A percentile compares a stretch with the other conserved stretches of the same genome.
Conservation (phyloP, 2,113 vertebrate genomes). For the Zapornia atra region DNA sequence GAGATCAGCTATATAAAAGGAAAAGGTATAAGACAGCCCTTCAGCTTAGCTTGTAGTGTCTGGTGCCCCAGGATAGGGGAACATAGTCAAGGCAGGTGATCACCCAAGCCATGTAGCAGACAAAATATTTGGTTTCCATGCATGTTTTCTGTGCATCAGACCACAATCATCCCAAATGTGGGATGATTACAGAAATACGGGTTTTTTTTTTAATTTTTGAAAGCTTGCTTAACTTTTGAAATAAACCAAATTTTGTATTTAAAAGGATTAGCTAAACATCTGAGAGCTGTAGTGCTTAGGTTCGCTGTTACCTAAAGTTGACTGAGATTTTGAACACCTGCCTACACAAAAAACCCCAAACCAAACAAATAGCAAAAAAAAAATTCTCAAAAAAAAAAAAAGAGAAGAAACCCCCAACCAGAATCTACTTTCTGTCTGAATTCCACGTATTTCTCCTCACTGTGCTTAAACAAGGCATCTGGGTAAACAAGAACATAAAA, state of each 20-base stretch:
- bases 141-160: neutral
- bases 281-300: neutral
- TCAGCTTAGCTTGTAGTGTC: neutral
- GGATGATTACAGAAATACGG: neutral
- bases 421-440: neutral
- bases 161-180: neutral
- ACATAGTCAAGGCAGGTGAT: neutral
- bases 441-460: neutral
- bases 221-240: neutral
- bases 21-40: neutral
- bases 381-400: neutral
- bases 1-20: neutral
- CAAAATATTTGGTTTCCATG: neutral
- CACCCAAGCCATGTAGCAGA: neutral
- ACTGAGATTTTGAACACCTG: neutral
- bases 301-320: neutral
- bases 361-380: neutral
- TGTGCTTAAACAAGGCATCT: neutral
- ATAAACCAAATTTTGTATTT: neutral
- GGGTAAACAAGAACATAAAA: neutral
- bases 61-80: neutral
- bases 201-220: neutral
- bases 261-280: neutral
- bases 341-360: neutral
- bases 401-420: neutral